These are phyloP conservation scores for Romanomermis culicivorax DNA, from an alignment of 2,888 invertebrate species.

Conservation along the genomic window DNA sequence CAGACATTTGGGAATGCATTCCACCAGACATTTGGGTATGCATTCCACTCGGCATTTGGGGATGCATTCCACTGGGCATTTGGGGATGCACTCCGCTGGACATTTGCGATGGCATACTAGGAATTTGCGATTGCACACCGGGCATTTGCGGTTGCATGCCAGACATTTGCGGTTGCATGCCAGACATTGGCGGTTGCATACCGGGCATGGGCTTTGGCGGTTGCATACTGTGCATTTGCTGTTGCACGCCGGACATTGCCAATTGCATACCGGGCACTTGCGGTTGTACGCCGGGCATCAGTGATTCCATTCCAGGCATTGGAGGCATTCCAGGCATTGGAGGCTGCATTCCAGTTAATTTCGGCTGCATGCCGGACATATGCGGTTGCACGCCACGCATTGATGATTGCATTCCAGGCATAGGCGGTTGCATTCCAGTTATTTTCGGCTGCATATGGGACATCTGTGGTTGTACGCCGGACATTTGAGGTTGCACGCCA, in stretches of 20 bases:
- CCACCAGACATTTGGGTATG: not conserved
- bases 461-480: too few species aligned
- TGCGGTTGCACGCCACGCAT: too few species aligned
- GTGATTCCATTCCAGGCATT: slow-evolving; percentile 5
- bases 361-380: too few species aligned
- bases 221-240: too few species aligned
- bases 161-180: not conserved
- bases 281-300: not conserved
- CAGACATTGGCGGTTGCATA: not conserved
- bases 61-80: not conserved
- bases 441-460: too few species aligned
- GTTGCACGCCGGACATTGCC: too few species aligned
- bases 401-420: too few species aligned
- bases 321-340: slow-evolving; percentile 9
- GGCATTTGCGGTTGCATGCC: not conserved
- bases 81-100: not conserved
- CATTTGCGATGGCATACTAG: not conserved
- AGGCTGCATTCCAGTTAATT: too few species aligned
- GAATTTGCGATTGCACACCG: not conserved
- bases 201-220: not conserved
- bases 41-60: not conserved
- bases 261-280: not conserved
- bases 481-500: too few species aligned
- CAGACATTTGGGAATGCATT: not conserved
- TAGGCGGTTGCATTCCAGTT: too few species aligned